Conservation (phyloP, 2,888 invertebrate genomes). For the Agrotis exclamationis region DNA sequence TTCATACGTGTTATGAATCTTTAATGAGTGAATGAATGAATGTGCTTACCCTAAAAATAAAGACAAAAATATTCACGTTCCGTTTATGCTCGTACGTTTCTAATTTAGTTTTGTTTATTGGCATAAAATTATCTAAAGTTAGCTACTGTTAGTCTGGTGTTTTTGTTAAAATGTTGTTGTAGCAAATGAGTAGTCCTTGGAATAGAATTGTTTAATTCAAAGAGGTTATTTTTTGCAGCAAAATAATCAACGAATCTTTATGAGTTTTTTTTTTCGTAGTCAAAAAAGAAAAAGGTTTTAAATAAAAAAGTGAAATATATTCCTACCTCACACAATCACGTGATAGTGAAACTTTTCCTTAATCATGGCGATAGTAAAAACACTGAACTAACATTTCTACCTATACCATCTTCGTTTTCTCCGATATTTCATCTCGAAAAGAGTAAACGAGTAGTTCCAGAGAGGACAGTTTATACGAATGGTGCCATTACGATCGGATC, state of each 20-base stretch:
- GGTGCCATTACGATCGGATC: slow-evolving; percentile 69
- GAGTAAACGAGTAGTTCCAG: slow-evolving; percentile 57
- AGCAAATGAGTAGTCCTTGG: slow-evolving; percentile 3
- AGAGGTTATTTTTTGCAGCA: neutral
- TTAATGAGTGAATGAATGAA: slow-evolving; percentile 51
- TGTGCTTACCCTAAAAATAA: slow-evolving; percentile 50
- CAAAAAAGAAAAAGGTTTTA: neutral
- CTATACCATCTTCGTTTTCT: slow-evolving; percentile 20
- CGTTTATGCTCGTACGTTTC: slow-evolving; percentile 33
- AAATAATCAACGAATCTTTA: neutral
- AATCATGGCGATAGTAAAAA: slow-evolving; percentile 31
- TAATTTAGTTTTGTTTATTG: slow-evolving; percentile 51
- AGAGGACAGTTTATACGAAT: slow-evolving; percentile 67
- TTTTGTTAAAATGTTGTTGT: slow-evolving; percentile 26
- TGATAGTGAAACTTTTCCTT: slow-evolving; percentile 16
- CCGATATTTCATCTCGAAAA: slow-evolving; percentile 49
- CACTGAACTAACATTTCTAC: slow-evolving; percentile 1
- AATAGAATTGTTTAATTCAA: slow-evolving; percentile 11
- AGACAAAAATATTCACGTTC: slow-evolving; percentile 43
- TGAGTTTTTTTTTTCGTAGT: neutral
- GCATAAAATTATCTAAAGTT: slow-evolving; percentile 23
- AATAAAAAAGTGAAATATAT: neutral
- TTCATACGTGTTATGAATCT: slow-evolving; percentile 58
- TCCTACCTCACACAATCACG: neutral
- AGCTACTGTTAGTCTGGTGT: slow-evolving; percentile 14